Base-by-base conservation (phyloP, 1,140 invertebrate genomes). In the Zeugodacus cucurbitae region DNA sequence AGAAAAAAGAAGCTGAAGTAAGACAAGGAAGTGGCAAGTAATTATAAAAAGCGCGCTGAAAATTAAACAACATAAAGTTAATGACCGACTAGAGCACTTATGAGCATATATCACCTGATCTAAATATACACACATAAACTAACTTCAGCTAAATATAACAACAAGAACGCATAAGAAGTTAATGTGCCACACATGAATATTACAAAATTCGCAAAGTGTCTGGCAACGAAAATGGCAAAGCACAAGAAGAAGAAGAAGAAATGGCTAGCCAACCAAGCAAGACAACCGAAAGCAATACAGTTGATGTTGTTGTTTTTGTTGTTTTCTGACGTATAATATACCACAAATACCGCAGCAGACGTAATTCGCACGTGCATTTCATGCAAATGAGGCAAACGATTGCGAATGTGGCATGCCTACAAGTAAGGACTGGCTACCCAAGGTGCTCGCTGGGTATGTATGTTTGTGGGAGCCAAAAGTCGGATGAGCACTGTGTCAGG, bases 321-420 rank as follows among this genome's bases (percentile, higher is more conserved):
- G n/a, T n/a, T n/a, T n/a, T n/a, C n/a, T 82, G 37, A 8, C 22
- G 8, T 5, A 11, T n/a, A 20, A 70, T 20, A 17, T 37, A n/a
- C 32, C 3, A 70, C 74, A 48, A 82, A 48, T 41, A 48, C 34
- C 10, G 22, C 20, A 26, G 74, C 41, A 82, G 41, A 14, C 74
- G 74, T 29, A n/a, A 48, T 82, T 26, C 74, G 41, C 74, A 82
- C 74, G 74, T 82, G 74, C 74, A 29, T 82, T 48, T 48, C 34
- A 34, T 82, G 41, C 41, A 82, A 82, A 82, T 82, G 41, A 48
- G 48, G 74, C 48, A 82, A 82, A 82, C 74, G 41, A 82, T 82
- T 41, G 48, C 74, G 74, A 82, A 82, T 82, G 74, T 82, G 41
- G 74, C 74, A 82, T 17, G n/a, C 10, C 17, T 54, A 17, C 48